Conservation (phyloP, 2,797 vertebrate species). For the Alfaro cultratus region DNA sequence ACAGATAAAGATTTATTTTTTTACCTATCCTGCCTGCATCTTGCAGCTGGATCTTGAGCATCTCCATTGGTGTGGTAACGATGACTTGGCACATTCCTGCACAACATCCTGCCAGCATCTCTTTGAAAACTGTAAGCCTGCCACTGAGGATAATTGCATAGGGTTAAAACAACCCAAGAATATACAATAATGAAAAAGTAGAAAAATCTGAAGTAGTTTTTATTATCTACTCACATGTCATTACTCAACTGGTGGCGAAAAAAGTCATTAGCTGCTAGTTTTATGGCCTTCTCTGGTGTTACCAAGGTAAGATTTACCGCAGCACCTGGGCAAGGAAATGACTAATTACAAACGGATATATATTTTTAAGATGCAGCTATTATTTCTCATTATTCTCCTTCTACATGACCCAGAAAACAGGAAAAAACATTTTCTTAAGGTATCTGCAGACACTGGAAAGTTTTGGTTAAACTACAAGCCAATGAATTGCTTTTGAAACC, state of each 20-base stretch:
- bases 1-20: neutral
- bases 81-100: constrained; percentile 87
- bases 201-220: neutral
- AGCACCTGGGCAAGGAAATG: constrained; percentile 72
- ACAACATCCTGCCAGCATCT: constrained; percentile 87
- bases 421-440: neutral
- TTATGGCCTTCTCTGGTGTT: constrained; percentile 87
- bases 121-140: constrained; percentile 80
- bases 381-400: neutral
- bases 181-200: neutral
- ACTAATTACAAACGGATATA: neutral
- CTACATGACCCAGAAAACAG: neutral
- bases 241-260: constrained; percentile 83
- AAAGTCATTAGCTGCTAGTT: constrained; percentile 86
- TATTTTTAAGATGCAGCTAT: neutral
- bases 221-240: constrained; percentile 77
- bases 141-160: constrained; percentile 54
- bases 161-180: neutral
- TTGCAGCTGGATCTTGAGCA: constrained; percentile 89
- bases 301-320: constrained; percentile 87
- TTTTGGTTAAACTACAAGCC: neutral
- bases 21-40: constrained; percentile 86
- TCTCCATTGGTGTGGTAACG: constrained; percentile 88
- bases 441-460: neutral
- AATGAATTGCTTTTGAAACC: neutral